Evolutionary conservation across 2,797 vertebrate species (phyloP).

Genomic region (Scleropages formosus): DNA sequence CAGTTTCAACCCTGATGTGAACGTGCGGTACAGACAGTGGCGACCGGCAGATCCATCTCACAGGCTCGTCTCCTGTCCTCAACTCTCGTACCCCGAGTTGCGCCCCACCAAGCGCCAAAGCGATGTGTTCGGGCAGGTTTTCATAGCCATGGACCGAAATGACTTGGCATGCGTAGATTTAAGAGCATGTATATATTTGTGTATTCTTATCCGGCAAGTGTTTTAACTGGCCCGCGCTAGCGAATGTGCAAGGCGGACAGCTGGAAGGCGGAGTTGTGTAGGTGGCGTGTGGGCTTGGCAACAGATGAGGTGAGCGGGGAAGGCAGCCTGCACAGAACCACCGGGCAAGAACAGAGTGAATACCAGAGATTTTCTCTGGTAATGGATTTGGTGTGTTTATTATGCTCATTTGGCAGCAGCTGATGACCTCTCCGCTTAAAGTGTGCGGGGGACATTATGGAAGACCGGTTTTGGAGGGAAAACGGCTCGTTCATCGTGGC

Average conservation of each 20-base stretch:
- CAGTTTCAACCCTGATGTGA: background rate
- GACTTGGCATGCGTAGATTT: background rate
- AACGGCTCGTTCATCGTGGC: too few relatives aligned
- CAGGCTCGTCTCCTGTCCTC: background rate
- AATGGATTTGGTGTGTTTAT: too few relatives aligned
- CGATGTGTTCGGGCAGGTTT: background rate
- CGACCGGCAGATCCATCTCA: too few relatives aligned
- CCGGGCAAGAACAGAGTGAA: too few relatives aligned
- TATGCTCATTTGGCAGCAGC: too few relatives aligned
- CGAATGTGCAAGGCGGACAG: too few relatives aligned
- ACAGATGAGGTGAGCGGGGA: constrained; percentile 30
- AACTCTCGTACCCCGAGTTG: background rate
- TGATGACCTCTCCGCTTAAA: too few relatives aligned
- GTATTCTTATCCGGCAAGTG: background rate
- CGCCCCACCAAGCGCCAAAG: background rate
- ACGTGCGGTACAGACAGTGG: background rate
- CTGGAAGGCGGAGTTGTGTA: background rate
- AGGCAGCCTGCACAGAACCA: too few relatives aligned
- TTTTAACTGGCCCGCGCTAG: background rate
- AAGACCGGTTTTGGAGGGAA: too few relatives aligned
- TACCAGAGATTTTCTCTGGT: too few relatives aligned
- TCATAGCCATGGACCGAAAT: background rate
- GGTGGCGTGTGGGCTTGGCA: constrained; percentile 29
- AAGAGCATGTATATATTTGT: background rate
- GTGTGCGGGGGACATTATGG: too few relatives aligned